These are phyloP conservation scores for Danionella dracula DNA, from an alignment of 2,797 vertebrate species.

Conservation along the genomic window DNA sequence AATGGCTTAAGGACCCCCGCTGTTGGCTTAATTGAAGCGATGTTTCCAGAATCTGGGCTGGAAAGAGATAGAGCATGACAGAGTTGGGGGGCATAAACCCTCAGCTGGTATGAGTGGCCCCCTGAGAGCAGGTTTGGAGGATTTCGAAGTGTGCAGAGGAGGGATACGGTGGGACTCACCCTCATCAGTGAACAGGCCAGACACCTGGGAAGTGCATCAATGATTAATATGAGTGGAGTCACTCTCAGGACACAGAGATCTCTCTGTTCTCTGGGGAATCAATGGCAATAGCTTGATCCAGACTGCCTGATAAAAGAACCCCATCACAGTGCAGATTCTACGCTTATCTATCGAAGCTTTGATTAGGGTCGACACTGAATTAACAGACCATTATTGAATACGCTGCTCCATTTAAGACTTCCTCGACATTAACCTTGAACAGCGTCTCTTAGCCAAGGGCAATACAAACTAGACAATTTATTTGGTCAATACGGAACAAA, in stretches of 20 bases:
- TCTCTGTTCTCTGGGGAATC: slow-evolving; percentile 28
- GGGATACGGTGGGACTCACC: slow-evolving; percentile 51
- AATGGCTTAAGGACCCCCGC: slow-evolving; percentile 69
- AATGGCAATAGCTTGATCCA: slow-evolving; percentile 20
- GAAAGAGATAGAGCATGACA: slow-evolving; percentile 12
- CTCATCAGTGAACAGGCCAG: slow-evolving; percentile 41
- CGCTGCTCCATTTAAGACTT: slow-evolving; percentile 3
- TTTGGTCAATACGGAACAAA: background rate
- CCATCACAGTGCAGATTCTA: slow-evolving; percentile 31
- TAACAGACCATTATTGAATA: slow-evolving; percentile 18
- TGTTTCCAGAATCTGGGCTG: slow-evolving; percentile 50
- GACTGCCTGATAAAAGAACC: slow-evolving; percentile 37
- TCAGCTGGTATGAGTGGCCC: background rate
- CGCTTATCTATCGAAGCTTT: slow-evolving; percentile 31
- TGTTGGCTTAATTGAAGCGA: slow-evolving; percentile 69
- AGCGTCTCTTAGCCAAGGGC: background rate
- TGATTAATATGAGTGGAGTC: slow-evolving; percentile 64
- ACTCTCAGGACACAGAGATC: slow-evolving; percentile 38
- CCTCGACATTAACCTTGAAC: slow-evolving; percentile 15
- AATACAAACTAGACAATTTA: background rate
- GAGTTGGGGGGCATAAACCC: slow-evolving; percentile 26
- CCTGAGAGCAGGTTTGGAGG: slow-evolving; percentile 8
- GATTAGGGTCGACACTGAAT: slow-evolving; percentile 22
- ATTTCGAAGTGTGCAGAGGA: background rate
- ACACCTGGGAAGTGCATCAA: slow-evolving; percentile 73